Evolutionary conservation across 2,797 vertebrate species (phyloP).

Genomic region (Thalassophryne amazonica): DNA sequence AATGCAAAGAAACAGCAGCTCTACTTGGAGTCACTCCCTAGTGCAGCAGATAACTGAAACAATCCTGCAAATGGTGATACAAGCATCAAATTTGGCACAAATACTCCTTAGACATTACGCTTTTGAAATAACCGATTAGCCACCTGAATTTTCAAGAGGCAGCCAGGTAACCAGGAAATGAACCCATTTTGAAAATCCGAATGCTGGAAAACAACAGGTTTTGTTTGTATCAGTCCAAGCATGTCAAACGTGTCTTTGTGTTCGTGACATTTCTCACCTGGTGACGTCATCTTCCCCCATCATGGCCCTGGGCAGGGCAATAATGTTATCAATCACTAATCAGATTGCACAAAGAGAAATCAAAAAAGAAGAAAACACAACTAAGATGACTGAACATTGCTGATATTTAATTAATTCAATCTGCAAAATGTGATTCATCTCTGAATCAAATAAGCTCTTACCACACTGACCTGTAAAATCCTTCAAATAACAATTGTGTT

Average conservation of each 20-base stretch:
- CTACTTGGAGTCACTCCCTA: no score
- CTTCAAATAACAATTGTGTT: slow-evolving; percentile 17
- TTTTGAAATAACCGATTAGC: no score
- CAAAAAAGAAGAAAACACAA: neutral
- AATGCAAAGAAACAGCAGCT: no score
- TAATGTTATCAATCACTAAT: slow-evolving; percentile 47
- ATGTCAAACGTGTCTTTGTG: neutral
- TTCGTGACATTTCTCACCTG: slow-evolving; percentile 75
- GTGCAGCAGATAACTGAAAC: no score
- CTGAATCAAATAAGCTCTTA: slow-evolving; percentile 13
- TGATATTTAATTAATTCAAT: slow-evolving; percentile 1
- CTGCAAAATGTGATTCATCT: slow-evolving; percentile 4
- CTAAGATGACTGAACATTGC: neutral
- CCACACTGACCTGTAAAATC: slow-evolving; percentile 9
- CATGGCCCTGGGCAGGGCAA: slow-evolving; percentile 84
- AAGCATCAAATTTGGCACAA: no score
- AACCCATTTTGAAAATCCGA: no score
- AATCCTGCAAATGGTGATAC: no score
- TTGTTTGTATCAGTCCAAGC: neutral
- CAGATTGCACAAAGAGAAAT: slow-evolving; percentile 17
- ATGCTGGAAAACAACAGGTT: no score
- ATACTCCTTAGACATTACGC: no score
- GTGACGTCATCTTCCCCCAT: slow-evolving; percentile 89
- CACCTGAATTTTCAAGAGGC: no score
- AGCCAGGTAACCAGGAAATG: no score